Evolutionary conservation across 2,888 invertebrate genomes (phyloP).

Genomic region (Gisinianus flammeolus): DNA sequence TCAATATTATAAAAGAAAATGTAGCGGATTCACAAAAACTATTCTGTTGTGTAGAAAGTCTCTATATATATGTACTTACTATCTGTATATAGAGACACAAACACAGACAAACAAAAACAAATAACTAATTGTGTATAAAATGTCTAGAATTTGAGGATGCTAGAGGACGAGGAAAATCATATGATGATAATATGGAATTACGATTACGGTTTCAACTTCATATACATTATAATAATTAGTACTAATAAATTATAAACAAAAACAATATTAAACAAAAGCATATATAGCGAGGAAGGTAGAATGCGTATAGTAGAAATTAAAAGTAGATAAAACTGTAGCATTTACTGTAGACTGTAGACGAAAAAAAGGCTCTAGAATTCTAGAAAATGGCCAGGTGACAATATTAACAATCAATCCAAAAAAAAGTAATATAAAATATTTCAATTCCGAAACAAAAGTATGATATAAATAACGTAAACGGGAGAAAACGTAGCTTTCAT

Average conservation of each 20-base stretch:
- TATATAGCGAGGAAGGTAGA: background rate
- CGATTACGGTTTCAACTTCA: too few relatives aligned
- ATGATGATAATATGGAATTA: background rate
- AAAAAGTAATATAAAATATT: background rate
- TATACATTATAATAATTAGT: background rate
- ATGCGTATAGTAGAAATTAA: background rate
- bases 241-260: background rate
- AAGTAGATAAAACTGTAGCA: background rate
- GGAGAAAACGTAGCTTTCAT: too few relatives aligned
- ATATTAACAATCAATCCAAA: conserved; percentile 18
- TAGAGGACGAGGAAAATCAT: background rate
- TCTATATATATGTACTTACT: too few relatives aligned
- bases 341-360: background rate
- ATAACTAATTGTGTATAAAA: too few relatives aligned
- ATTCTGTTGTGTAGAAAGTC: too few relatives aligned
- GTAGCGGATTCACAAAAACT: background rate
- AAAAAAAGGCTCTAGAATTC: conserved; percentile 4
- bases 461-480: background rate
- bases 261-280: background rate
- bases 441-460: background rate
- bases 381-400: conserved; percentile 21
- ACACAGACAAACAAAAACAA: too few relatives aligned
- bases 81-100: too few relatives aligned
- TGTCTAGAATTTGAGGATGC: too few relatives aligned
- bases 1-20: background rate